A percentile compares a stretch with the other conserved stretches of the same genome.
Conservation (phyloP, 2,888 invertebrate species). For the Lasioglossum marginatum region DNA sequence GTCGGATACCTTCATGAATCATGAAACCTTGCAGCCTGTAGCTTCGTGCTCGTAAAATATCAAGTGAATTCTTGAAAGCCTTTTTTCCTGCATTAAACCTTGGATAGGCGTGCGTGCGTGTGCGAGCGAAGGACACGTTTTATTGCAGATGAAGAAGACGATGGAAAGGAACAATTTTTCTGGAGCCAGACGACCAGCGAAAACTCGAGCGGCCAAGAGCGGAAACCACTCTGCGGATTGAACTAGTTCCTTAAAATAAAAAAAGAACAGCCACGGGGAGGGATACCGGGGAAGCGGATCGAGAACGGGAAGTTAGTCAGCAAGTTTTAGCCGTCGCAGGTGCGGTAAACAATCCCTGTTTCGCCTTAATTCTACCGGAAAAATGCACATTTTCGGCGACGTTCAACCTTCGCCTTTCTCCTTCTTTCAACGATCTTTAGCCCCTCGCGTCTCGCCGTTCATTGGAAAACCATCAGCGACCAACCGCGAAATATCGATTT, state of each 20-base stretch:
- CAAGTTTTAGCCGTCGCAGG: slow-evolving; percentile 49
- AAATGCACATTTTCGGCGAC: slow-evolving; percentile 39
- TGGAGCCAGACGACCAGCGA: slow-evolving; percentile 32
- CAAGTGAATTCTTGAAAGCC: slow-evolving; percentile 9
- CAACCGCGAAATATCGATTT: slow-evolving; percentile 1
- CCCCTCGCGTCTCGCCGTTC: slow-evolving; percentile 9
- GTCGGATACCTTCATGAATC: slow-evolving; percentile 21
- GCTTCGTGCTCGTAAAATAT: slow-evolving; percentile 32
- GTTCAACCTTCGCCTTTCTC: neutral
- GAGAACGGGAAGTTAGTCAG: slow-evolving; percentile 55
- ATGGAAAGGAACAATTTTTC: slow-evolving; percentile 49
- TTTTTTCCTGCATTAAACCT: slow-evolving; percentile 32
- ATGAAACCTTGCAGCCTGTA: neutral
- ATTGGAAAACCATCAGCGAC: neutral
- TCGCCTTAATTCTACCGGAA: slow-evolving; percentile 53
- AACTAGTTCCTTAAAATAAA: slow-evolving; percentile 45
- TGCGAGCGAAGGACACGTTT: slow-evolving; percentile 21
- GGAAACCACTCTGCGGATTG: slow-evolving; percentile 61
- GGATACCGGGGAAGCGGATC: neutral
- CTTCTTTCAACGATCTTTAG: neutral
- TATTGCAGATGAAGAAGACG: slow-evolving; percentile 32
- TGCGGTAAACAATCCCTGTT: slow-evolving; percentile 62
- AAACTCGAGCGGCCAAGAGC: slow-evolving; percentile 52
- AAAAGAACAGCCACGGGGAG: neutral
- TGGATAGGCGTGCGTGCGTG: neutral